Conservation (phyloP, 2,797 vertebrate genomes). For the Acrossocheilus fasciatus region DNA sequence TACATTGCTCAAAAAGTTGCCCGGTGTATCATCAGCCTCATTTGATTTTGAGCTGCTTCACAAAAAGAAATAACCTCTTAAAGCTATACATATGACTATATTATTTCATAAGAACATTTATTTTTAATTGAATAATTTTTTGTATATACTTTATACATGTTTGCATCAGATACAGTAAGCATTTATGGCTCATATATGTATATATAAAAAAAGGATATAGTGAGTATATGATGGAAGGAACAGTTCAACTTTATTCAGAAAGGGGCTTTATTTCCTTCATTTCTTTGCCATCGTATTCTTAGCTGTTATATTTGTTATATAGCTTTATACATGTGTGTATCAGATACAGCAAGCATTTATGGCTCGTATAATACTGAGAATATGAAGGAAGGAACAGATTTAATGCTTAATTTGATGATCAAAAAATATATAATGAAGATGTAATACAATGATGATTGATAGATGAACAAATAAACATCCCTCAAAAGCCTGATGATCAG, state of each 20-base stretch:
- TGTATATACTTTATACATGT: no score
- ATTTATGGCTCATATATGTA: no score
- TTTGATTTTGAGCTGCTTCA: background rate
- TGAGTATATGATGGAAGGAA: no score
- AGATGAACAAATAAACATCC: background rate
- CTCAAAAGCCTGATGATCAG: background rate
- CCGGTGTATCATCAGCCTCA: no score
- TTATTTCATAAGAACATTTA: no score
- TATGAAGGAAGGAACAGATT: background rate
- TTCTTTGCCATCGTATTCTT: background rate
- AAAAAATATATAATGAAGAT: background rate
- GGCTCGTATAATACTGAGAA: background rate
- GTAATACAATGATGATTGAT: background rate
- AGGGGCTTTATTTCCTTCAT: background rate
- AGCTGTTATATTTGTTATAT: background rate
- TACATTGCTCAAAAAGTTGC: background rate
- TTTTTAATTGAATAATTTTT: no score
- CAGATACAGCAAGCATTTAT: background rate
- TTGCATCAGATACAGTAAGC: no score
- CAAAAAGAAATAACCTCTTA: no score
- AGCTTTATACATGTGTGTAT: background rate
- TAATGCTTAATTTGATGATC: background rate
- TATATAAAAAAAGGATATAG: no score
- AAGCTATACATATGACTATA: no score
- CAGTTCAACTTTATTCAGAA: background rate